Evolutionary conservation across 2,113 vertebrate genomes (phyloP).

Genomic region (Panurus biarmicus): DNA sequence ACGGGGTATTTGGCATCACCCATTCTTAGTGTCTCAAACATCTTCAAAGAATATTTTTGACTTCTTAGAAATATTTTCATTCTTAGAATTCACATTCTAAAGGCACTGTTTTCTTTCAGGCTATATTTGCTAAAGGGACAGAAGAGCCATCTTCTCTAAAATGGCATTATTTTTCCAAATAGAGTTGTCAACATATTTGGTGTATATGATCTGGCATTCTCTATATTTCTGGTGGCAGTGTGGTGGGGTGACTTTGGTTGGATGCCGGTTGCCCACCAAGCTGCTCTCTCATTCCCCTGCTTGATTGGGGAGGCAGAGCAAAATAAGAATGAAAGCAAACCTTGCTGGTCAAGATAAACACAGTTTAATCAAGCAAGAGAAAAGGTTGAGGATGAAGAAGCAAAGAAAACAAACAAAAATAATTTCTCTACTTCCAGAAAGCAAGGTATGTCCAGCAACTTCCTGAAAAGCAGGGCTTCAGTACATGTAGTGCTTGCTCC

Average conservation of each 20-base stretch:
- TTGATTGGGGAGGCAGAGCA: accelerated
- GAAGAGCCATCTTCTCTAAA: not conserved
- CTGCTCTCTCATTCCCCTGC: not conserved
- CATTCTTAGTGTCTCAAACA: conserved; percentile 54
- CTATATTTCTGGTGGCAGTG: not conserved
- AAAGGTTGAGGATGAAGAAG: not conserved
- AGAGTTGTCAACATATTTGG: not conserved
- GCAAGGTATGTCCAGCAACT: not conserved
- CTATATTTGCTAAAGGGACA: not conserved
- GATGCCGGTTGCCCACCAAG: not conserved
- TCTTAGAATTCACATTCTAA: not conserved
- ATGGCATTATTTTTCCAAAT: not conserved
- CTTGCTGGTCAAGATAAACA: not conserved
- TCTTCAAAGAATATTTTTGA: conserved; percentile 10
- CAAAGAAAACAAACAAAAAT: not conserved
- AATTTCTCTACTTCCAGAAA: not conserved
- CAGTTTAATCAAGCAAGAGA: not conserved
- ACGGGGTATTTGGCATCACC: conserved; percentile 25
- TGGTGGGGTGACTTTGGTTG: not conserved
- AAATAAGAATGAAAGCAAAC: not conserved
- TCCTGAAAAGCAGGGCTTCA: not conserved
- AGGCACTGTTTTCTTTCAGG: not conserved
- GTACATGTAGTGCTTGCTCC: not conserved
- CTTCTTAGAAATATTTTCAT: not conserved
- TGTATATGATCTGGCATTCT: not conserved